These are phyloP conservation scores for Ctenoplectra terminalis DNA, from an alignment of 1,140 invertebrate species.

Conservation along the genomic window DNA sequence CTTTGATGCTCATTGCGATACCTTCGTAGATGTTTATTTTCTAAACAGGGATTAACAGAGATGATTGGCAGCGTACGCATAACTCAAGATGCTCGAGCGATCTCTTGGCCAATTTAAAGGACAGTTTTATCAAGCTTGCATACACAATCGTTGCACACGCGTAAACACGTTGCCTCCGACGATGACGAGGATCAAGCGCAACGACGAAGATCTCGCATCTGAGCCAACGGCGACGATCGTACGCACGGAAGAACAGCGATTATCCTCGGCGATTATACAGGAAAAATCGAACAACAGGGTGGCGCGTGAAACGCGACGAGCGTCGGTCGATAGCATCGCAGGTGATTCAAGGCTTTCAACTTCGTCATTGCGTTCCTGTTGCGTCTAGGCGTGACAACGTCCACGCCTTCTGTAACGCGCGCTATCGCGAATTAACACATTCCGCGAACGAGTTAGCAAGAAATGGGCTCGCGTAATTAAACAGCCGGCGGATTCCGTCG, in stretches of 20 bases:
- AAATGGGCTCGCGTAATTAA: constrained; percentile 33
- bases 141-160: background rate
- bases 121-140: background rate
- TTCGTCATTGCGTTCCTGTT: constrained; percentile 36
- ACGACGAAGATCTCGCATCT: background rate
- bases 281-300: constrained; percentile 1
- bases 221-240: constrained; percentile 7
- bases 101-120: background rate
- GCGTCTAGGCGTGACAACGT: constrained; percentile 45
- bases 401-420: constrained; percentile 42
- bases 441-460: constrained; percentile 16
- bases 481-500: constrained; percentile 12
- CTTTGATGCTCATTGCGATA: no score
- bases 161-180: background rate
- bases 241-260: constrained; percentile 5
- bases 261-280: background rate
- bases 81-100: background rate
- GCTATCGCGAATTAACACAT: constrained; percentile 46
- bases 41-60: background rate
- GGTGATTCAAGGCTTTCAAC: constrained; percentile 17
- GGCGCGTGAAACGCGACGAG: background rate
- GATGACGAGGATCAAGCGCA: background rate
- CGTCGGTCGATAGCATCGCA: constrained; percentile 15
- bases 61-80: background rate
- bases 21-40: background rate